phyloP scores from a whole-genome alignment of 2,113 vertebrate genomes.

The Sisor rabdophorus region DNA sequence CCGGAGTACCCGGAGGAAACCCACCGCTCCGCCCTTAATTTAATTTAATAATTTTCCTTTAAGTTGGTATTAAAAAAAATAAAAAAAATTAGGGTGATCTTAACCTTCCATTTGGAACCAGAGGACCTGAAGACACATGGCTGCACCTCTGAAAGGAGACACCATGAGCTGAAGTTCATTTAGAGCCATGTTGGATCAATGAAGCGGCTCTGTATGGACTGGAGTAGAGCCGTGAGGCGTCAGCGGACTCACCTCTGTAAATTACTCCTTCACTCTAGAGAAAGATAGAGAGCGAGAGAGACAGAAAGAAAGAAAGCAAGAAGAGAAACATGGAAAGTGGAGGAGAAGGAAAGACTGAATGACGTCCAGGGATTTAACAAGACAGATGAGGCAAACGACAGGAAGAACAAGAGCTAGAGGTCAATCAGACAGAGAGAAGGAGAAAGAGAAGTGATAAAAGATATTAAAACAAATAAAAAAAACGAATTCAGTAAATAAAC shows the following conservation, averaged over 20 bases:
- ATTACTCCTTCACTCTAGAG: conserved; percentile 51
- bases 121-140: conserved; percentile 19
- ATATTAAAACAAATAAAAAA: background rate
- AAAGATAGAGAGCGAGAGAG: conserved; percentile 53
- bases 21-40: too few relatives aligned
- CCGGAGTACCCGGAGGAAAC: too few relatives aligned
- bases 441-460: background rate
- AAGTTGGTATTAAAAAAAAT: too few relatives aligned
- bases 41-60: too few relatives aligned
- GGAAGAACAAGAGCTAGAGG: background rate
- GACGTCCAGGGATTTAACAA: background rate
- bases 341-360: background rate
- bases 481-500: background rate
- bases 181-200: conserved; percentile 68
- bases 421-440: background rate
- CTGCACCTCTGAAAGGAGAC: conserved; percentile 57
- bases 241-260: conserved; percentile 65
- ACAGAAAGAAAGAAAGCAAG: conserved; percentile 51
- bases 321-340: conserved; percentile 20
- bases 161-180: conserved; percentile 64
- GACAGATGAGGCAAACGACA: background rate
- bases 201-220: conserved; percentile 70
- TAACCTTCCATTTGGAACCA: background rate
- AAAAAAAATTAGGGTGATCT: background rate
- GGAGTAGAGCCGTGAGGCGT: conserved; percentile 63